Evolutionary conservation across 2,888 invertebrate species (phyloP).

Genomic region (Copidosoma aretas): DNA sequence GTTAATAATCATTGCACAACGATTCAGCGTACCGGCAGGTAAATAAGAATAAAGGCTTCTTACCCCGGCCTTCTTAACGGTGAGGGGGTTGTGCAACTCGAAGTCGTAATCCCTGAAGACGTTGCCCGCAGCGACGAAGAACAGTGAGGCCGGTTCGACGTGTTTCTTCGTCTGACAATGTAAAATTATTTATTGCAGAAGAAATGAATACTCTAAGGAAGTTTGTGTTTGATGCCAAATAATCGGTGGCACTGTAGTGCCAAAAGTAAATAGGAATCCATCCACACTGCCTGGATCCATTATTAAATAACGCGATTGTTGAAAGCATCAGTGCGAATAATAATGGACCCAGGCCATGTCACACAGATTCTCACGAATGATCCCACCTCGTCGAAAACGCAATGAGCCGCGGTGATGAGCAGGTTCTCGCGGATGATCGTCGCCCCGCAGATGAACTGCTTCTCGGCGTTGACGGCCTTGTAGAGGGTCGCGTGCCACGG

Average conservation of each 20-base stretch:
- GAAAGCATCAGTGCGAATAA: too few relatives aligned
- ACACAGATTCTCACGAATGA: too few relatives aligned
- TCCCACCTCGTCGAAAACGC: slow-evolving; percentile 54
- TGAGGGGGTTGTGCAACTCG: slow-evolving; percentile 42
- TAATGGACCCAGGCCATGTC: too few relatives aligned
- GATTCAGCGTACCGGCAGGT: not conserved
- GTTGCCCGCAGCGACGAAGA: slow-evolving; percentile 57
- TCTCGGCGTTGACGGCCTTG: slow-evolving; percentile 40
- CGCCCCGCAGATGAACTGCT: slow-evolving; percentile 59
- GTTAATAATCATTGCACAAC: not conserved
- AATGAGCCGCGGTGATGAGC: slow-evolving; percentile 62
- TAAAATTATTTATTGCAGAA: too few relatives aligned
- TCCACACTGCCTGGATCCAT: too few relatives aligned
- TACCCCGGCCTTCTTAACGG: slow-evolving; percentile 48
- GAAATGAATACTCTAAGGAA: too few relatives aligned
- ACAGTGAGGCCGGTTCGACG: slow-evolving; percentile 43
- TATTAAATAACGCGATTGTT: too few relatives aligned
- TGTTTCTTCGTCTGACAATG: too few relatives aligned
- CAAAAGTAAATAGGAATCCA: too few relatives aligned
- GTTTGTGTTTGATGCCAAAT: too few relatives aligned
- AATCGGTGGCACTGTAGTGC: too few relatives aligned
- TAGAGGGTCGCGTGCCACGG: slow-evolving; percentile 62
- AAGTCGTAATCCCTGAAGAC: slow-evolving; percentile 53
- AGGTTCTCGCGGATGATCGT: slow-evolving; percentile 57
- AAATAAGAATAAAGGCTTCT: not conserved